These are phyloP conservation scores for Phalloptychus januarius DNA, from an alignment of 2,797 vertebrate species.

Conservation along the genomic window DNA sequence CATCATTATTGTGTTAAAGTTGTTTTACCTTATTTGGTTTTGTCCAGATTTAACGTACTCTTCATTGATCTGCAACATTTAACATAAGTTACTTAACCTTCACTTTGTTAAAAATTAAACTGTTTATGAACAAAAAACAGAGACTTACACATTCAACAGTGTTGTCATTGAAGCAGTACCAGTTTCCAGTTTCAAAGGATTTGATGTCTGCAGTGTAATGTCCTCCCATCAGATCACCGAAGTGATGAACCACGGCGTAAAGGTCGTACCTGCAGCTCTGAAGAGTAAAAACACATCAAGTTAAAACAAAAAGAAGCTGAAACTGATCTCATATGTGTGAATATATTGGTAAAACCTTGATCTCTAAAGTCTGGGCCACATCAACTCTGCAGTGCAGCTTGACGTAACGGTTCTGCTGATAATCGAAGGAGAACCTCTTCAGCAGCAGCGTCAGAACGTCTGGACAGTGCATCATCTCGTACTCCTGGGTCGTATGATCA, in stretches of 20 bases:
- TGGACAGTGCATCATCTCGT: constrained; percentile 56
- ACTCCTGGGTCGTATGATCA: constrained; percentile 50
- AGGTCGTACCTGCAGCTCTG: constrained; percentile 68
- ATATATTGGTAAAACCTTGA: constrained; percentile 15
- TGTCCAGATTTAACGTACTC: neutral
- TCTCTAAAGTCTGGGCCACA: constrained; percentile 55
- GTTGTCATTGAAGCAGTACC: constrained; percentile 76
- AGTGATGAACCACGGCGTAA: constrained; percentile 76
- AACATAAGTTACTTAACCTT: neutral
- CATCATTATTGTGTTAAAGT: rapidly evolving
- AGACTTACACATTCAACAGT: constrained; percentile 58
- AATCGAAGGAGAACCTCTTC: constrained; percentile 78
- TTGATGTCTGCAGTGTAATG: constrained; percentile 74
- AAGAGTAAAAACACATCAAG: neutral
- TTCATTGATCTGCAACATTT: constrained; percentile 22
- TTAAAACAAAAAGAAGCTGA: neutral
- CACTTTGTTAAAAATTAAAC: neutral
- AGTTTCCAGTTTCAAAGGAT: constrained; percentile 64
- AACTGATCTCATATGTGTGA: rapidly evolving
- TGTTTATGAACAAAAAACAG: neutral
- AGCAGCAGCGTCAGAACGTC: constrained; percentile 74
- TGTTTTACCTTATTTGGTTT: constrained; percentile 28
- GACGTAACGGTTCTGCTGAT: constrained; percentile 33
- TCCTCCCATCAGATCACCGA: constrained; percentile 65
- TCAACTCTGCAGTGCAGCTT: constrained; percentile 68